Evolutionary conservation across 2,797 vertebrate species (phyloP).

Genomic region (Enteromius argenteus): DNA sequence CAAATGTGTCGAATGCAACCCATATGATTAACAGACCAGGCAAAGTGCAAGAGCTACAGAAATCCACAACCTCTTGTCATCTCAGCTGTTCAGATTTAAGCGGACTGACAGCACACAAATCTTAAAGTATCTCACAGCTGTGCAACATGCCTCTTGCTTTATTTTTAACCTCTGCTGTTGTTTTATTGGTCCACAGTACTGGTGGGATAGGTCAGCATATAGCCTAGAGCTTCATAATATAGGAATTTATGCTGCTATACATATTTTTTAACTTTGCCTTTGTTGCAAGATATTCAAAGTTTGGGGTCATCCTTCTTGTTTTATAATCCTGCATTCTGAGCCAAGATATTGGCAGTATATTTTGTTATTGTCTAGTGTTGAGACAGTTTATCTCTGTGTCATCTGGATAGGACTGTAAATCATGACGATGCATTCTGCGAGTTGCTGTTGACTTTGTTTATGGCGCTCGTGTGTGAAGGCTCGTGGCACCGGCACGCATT

Average conservation of each 20-base stretch:
- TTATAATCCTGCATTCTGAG: slow-evolving; percentile 2
- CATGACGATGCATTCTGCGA: slow-evolving; percentile 71
- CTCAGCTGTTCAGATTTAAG: slow-evolving; percentile 89
- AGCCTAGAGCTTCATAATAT: slow-evolving; percentile 65
- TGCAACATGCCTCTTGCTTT: slow-evolving; percentile 79
- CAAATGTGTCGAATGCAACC: slow-evolving; percentile 9
- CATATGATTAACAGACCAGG: slow-evolving; percentile 53
- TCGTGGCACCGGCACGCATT: neutral
- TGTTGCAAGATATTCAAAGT: slow-evolving; percentile 28
- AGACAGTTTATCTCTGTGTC: slow-evolving; percentile 58
- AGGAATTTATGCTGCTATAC: neutral
- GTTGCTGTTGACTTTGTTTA: slow-evolving; percentile 64
- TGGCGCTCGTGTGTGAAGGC: slow-evolving; percentile 30
- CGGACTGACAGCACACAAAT: slow-evolving; percentile 79
- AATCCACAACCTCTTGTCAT: slow-evolving; percentile 70
- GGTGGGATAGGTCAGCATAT: slow-evolving; percentile 62
- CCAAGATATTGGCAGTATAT: slow-evolving; percentile 61
- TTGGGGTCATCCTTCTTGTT: slow-evolving; percentile 21
- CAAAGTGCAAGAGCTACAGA: slow-evolving; percentile 42
- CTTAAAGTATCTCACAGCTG: slow-evolving; percentile 84
- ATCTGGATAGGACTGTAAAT: slow-evolving; percentile 70
- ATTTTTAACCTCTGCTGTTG: slow-evolving; percentile 81
- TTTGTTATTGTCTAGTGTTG: slow-evolving; percentile 20
- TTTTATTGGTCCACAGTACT: slow-evolving; percentile 67
- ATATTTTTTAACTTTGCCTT: slow-evolving; percentile 20